Evolutionary conservation across 2,113 vertebrate genomes (phyloP).

Genomic region (Antennarius striatus): DNA sequence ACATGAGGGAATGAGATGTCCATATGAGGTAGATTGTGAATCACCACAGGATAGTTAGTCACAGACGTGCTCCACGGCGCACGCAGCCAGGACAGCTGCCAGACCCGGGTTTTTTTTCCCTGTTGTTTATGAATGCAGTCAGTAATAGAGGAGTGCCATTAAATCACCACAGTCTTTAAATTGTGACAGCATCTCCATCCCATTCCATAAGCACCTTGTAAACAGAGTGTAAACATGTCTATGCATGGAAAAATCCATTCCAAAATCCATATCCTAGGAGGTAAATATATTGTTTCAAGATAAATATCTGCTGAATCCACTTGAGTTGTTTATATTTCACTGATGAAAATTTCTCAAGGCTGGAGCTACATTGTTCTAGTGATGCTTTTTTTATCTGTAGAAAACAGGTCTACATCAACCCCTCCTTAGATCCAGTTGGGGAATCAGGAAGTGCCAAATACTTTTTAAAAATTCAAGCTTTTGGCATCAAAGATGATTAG

Average conservation of each 20-base stretch:
- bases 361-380: too few relatives aligned
- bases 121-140: slow-evolving; percentile 40
- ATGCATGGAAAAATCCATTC: slow-evolving; percentile 45
- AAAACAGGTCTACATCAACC: too few relatives aligned
- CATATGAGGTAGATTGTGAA: slow-evolving; percentile 6
- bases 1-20: slow-evolving; percentile 8
- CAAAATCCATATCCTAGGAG: slow-evolving; percentile 18
- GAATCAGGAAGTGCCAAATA: too few relatives aligned
- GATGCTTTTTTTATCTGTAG: too few relatives aligned
- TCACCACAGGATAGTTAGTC: slow-evolving; percentile 7
- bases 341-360: slow-evolving; percentile 8
- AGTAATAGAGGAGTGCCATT: slow-evolving; percentile 41
- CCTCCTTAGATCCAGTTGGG: too few relatives aligned
- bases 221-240: slow-evolving; percentile 57
- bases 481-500: too few relatives aligned
- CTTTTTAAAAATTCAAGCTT: too few relatives aligned
- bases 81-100: not conserved
- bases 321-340: slow-evolving; percentile 5
- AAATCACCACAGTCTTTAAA: slow-evolving; percentile 55
- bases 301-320: slow-evolving; percentile 11
- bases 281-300: slow-evolving; percentile 25
- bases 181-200: slow-evolving; percentile 41
- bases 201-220: slow-evolving; percentile 60
- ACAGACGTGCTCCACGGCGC: not conserved
- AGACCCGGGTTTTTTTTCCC: not conserved